A percentile compares a stretch with the other conserved stretches of the same genome.
phyloP scores from a whole-genome alignment of 1,140 invertebrate species.

The Radopholus similis region DNA sequence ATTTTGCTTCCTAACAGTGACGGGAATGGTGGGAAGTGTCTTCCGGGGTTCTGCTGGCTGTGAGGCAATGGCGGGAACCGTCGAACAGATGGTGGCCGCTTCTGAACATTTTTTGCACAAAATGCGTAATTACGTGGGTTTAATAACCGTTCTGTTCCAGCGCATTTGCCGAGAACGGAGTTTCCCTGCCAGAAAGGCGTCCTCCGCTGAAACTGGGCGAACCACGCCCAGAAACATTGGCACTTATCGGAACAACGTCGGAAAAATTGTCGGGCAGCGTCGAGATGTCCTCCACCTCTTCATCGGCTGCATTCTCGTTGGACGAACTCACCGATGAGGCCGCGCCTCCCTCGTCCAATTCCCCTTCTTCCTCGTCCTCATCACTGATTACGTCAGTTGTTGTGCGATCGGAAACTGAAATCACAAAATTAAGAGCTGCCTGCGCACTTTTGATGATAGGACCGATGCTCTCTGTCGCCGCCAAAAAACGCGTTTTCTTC shows the following conservation, averaged over 20 bases:
- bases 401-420: conserved; percentile 51
- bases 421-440: not conserved
- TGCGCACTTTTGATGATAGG: not conserved
- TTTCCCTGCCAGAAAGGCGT: conserved; percentile 80
- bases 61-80: conserved; percentile 18
- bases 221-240: conserved; percentile 79
- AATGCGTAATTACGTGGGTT: no score
- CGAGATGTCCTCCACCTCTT: conserved; percentile 68
- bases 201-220: conserved; percentile 70
- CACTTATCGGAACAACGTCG: conserved; percentile 83
- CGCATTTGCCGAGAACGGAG: conserved; percentile 73
- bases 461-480: conserved; percentile 48
- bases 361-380: conserved; percentile 50
- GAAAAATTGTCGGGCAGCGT: conserved; percentile 68
- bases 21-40: conserved; percentile 63
- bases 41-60: conserved; percentile 60
- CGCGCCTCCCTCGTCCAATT: conserved; percentile 23
- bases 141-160: conserved; percentile 20
- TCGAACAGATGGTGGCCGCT: conserved; percentile 30
- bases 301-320: conserved; percentile 32
- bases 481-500: conserved; percentile 53
- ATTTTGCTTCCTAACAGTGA: conserved; percentile 68
- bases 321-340: conserved; percentile 30
- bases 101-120: conserved; percentile 20
- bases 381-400: conserved; percentile 48